Evolutionary conservation across 2,888 invertebrate genomes (phyloP).

Genomic region (Diarsia rubi): DNA sequence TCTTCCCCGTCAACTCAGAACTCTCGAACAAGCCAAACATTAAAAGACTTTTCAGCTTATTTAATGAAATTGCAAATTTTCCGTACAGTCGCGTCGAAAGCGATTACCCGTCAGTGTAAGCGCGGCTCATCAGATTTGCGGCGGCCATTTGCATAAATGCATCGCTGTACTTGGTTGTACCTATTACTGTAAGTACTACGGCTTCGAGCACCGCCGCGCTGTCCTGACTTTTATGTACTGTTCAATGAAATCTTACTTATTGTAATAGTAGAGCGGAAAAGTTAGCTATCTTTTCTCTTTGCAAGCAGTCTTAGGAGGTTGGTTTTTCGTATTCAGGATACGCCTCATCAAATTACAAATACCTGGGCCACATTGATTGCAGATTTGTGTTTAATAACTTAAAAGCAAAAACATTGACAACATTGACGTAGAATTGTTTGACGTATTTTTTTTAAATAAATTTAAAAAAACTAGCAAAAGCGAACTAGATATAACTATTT

Average conservation of each 20-base stretch:
- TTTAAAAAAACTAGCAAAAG: neutral
- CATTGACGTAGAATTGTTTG: no score
- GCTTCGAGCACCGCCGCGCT: slow-evolving; percentile 10
- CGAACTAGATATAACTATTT: neutral
- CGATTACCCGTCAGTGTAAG: slow-evolving; percentile 62
- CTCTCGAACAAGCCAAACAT: slow-evolving; percentile 50
- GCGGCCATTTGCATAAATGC: slow-evolving; percentile 62
- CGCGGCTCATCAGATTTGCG: slow-evolving; percentile 64
- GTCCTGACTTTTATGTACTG: slow-evolving; percentile 10
- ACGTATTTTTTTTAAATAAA: no score
- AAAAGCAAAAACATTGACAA: no score
- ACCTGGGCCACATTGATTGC: no score
- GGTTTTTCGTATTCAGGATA: neutral
- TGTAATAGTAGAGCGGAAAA: slow-evolving; percentile 5
- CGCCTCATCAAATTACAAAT: neutral
- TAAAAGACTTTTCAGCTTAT: slow-evolving; percentile 63
- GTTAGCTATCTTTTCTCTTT: neutral
- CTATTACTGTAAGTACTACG: slow-evolving; percentile 14
- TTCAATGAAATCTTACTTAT: slow-evolving; percentile 11
- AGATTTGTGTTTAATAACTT: no score
- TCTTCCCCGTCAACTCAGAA: slow-evolving; percentile 24
- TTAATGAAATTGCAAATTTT: slow-evolving; percentile 63
- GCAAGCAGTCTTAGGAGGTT: neutral
- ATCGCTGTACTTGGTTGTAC: slow-evolving; percentile 41
- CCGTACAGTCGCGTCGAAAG: slow-evolving; percentile 50